These are phyloP conservation scores for Dryobates pubescens DNA, from an alignment of 2,797 vertebrate genomes.

Conservation along the genomic window DNA sequence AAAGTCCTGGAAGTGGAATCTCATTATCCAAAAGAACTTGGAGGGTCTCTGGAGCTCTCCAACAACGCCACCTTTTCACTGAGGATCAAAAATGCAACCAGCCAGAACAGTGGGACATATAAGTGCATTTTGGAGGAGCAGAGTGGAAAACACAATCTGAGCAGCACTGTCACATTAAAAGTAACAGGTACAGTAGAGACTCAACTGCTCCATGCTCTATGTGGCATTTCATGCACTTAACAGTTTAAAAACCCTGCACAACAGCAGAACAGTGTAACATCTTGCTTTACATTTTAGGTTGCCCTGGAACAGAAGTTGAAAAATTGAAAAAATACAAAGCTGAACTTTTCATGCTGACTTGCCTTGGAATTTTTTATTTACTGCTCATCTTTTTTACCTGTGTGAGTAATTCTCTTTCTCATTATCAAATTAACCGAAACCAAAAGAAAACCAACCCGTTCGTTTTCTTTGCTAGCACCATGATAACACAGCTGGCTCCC, in stretches of 20 bases:
- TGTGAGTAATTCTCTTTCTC: constrained; percentile 68
- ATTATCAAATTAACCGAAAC: neutral
- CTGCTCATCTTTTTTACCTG: constrained; percentile 81
- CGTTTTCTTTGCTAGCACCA: neutral
- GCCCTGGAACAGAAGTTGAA: constrained; percentile 40
- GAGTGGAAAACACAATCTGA: constrained; percentile 44
- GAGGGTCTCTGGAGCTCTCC: neutral
- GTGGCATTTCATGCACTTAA: neutral
- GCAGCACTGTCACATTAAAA: constrained; percentile 50
- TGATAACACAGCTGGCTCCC: neutral
- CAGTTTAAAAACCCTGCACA: neutral
- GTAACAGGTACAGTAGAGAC: constrained; percentile 73
- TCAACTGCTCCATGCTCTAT: rapidly evolving
- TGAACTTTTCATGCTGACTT: constrained; percentile 73
- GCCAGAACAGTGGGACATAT: constrained; percentile 60
- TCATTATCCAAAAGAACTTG: neutral
- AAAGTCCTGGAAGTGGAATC: neutral
- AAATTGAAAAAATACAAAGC: constrained; percentile 73
- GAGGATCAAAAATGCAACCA: constrained; percentile 66
- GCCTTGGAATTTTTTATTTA: constrained; percentile 78
- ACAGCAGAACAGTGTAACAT: neutral
- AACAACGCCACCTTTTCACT: constrained; percentile 48
- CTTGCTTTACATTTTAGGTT: constrained; percentile 65
- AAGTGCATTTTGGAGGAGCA: constrained; percentile 56
- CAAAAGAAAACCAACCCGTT: neutral